Evolutionary conservation across 1,140 invertebrate species (phyloP).

Genomic region (Drosophila serrata): DNA sequence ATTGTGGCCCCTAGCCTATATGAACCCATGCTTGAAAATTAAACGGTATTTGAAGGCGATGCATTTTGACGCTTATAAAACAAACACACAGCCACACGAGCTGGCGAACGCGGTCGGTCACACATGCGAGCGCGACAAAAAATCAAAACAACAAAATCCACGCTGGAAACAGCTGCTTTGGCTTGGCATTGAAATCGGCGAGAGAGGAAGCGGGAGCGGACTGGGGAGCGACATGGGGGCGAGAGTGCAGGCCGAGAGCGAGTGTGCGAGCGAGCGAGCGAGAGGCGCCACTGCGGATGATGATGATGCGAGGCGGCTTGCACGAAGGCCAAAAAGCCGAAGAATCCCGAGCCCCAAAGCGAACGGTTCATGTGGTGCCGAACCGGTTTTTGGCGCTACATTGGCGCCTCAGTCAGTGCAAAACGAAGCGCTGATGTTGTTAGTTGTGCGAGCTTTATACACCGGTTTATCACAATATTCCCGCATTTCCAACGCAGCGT

Average conservation of each 20-base stretch:
- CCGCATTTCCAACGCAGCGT: slow-evolving; percentile 21
- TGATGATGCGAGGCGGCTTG: slow-evolving; percentile 34
- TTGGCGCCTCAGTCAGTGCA: slow-evolving; percentile 72
- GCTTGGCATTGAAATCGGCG: slow-evolving; percentile 76
- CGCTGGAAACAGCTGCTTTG: slow-evolving; percentile 70
- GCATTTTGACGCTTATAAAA: slow-evolving; percentile 35
- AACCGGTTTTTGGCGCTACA: slow-evolving; percentile 63
- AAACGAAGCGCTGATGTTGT: slow-evolving; percentile 67
- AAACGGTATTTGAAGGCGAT: slow-evolving; percentile 24
- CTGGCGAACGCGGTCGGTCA: slow-evolving; percentile 7
- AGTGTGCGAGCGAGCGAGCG: slow-evolving; percentile 1
- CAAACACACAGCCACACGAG: slow-evolving; percentile 23
- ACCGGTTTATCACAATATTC: slow-evolving; percentile 19
- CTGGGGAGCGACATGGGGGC: background rate
- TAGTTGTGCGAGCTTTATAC: slow-evolving; percentile 47
- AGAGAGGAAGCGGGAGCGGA: background rate
- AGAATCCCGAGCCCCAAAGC: slow-evolving; percentile 12
- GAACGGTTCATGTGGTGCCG: slow-evolving; percentile 18
- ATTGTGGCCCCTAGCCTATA: background rate
- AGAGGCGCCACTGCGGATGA: slow-evolving; percentile 40
- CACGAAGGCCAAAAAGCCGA: slow-evolving; percentile 36
- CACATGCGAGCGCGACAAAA: slow-evolving; percentile 38
- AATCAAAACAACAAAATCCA: slow-evolving; percentile 45
- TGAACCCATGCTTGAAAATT: background rate
- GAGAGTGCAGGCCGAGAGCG: slow-evolving; percentile 2